These are phyloP conservation scores for Sympetrum striolatum DNA, from an alignment of 2,888 invertebrate genomes.

Conservation along the genomic window DNA sequence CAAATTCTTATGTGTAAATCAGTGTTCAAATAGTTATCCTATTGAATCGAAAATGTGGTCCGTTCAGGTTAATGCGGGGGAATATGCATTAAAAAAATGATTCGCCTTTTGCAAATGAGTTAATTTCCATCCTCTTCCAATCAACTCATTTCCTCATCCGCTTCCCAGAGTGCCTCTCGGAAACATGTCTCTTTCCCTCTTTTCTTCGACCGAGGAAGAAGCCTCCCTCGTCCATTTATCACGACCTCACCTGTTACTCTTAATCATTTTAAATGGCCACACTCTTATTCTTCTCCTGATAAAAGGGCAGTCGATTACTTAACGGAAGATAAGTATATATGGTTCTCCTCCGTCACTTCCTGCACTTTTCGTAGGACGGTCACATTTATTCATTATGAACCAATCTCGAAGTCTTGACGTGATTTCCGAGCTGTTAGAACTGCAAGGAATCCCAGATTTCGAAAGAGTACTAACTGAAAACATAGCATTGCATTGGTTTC, in stretches of 20 bases:
- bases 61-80: too few relatives aligned
- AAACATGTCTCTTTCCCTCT: not conserved
- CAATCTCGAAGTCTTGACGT: too few relatives aligned
- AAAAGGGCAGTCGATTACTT: not conserved
- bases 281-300: not conserved
- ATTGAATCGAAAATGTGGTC: too few relatives aligned
- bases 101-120: too few relatives aligned
- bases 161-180: not conserved
- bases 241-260: constrained; percentile 21
- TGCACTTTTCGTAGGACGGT: not conserved
- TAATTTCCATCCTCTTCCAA: not conserved
- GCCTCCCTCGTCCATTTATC: not conserved
- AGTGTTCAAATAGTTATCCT: too few relatives aligned
- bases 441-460: too few relatives aligned
- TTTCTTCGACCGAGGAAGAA: not conserved
- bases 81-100: too few relatives aligned
- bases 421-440: too few relatives aligned
- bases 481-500: too few relatives aligned
- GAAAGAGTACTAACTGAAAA: too few relatives aligned
- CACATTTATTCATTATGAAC: too few relatives aligned
- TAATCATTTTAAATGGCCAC: constrained; percentile 10
- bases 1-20: too few relatives aligned
- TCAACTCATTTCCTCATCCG: constrained; percentile 21
- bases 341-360: not conserved
- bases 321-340: not conserved